phyloP scores from a whole-genome alignment of 2,797 vertebrate species.

The Leuciscus waleckii region DNA sequence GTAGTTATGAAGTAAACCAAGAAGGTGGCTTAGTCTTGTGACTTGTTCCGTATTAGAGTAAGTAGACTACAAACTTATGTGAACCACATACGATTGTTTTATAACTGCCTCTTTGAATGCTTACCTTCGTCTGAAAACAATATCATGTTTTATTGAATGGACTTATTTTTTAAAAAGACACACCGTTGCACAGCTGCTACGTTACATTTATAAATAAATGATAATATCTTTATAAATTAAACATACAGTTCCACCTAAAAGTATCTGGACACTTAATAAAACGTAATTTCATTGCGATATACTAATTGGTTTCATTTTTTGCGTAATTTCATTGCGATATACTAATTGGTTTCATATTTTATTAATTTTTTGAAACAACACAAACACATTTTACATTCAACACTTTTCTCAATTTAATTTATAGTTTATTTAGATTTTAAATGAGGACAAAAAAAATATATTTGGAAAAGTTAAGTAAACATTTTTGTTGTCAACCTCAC shows the following conservation, averaged over 20 bases:
- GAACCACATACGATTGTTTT: background rate
- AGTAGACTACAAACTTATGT: background rate
- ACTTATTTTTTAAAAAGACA: background rate
- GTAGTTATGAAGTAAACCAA: background rate
- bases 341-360: background rate
- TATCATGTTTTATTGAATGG: background rate
- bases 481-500: background rate
- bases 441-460: background rate
- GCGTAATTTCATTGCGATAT: background rate
- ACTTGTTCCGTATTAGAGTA: background rate
- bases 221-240: background rate
- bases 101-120: background rate
- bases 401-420: background rate
- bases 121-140: background rate
- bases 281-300: background rate
- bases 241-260: background rate
- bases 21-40: background rate
- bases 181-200: background rate
- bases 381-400: background rate
- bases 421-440: background rate
- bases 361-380: background rate
- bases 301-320: too few species aligned
- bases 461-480: background rate
- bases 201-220: background rate
- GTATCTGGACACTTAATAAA: background rate